Base-by-base conservation (phyloP, 2,797 vertebrate species). In the Gadopsis bispinosus region DNA sequence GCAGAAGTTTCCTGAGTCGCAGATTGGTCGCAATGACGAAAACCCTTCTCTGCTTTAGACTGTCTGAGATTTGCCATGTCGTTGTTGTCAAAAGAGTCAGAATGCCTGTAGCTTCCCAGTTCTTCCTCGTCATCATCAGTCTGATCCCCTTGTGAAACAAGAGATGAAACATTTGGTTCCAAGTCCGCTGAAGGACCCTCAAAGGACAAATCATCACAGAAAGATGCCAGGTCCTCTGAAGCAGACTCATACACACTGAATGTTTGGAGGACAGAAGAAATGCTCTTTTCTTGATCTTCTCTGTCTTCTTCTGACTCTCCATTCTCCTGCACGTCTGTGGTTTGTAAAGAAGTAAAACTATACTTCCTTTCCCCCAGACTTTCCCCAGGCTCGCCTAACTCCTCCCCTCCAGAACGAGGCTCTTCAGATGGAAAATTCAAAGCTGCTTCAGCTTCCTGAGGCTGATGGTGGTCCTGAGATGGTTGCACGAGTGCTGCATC, bases 131-230 rank as follows among this genome's bases (percentile, higher is more conserved):
- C 95, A 60, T 93, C 89, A 7, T 89, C 91, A 58, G 83, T 86
- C 37, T 92, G 89, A 20, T 83, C 67, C 55, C 83, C 69, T 0
- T 86, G 87, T 71, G 88, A 65, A 0, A 14, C 74, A 48, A 93
- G 93, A 79, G 92, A 90, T 35, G 88, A 93, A 66, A 89, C 83
- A 73, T 90, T 68, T 43, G 93, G 90, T 80, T 93, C 96, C 87
- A 96, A 93, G 56, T 95, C 95, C 68, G 94, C 92, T 51, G 91
- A 92, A 1, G 91, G 93, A 0, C 50, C 62, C 5, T 93, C 86
- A 1, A 91, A 81, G 1, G 89, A 91, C n/a, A 75, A 86, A 26
- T 86, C 73, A 4, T 95, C 91, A 54, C 77, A 88, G 74, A 86
- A 91, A 80, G 93, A 94, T 16, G 82, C 83, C 89, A 89, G 86